phyloP scores from a whole-genome alignment of 2,888 invertebrate species.

The Eulithis testata region DNA sequence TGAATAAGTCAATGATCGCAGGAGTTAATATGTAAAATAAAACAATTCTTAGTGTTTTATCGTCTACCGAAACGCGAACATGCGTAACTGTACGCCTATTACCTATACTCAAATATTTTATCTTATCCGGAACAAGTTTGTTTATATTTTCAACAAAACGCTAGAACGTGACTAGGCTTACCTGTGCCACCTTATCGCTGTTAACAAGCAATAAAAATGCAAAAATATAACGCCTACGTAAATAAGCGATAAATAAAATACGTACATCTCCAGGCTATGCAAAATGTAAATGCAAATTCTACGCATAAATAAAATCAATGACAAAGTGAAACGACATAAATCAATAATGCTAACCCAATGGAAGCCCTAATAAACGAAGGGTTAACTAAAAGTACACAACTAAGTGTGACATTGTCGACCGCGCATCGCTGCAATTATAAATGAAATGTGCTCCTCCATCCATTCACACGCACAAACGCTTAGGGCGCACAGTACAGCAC shows the following conservation, averaged over 20 bases:
- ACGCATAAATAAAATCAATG: slow-evolving; percentile 33
- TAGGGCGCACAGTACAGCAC: slow-evolving; percentile 71
- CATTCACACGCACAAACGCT: slow-evolving; percentile 83
- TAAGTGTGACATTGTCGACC: slow-evolving; percentile 76
- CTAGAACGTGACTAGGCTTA: slow-evolving; percentile 78
- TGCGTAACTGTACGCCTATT: slow-evolving; percentile 43
- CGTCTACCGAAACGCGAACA: slow-evolving; percentile 55
- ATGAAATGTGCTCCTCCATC: slow-evolving; percentile 83
- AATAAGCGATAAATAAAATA: slow-evolving; percentile 41
- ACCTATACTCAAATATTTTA: slow-evolving; percentile 65
- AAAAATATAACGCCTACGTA: slow-evolving; percentile 61
- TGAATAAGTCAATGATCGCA: slow-evolving; percentile 31
- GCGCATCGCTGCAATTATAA: slow-evolving; percentile 84
- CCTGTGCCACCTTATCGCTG: slow-evolving; percentile 76
- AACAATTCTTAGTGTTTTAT: slow-evolving; percentile 46
- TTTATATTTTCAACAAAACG: slow-evolving; percentile 81
- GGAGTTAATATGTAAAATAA: slow-evolving; percentile 27
- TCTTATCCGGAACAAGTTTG: slow-evolving; percentile 83
- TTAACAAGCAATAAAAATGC: slow-evolving; percentile 77
- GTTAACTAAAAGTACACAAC: slow-evolving; percentile 66
- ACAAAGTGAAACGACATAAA: slow-evolving; percentile 39
- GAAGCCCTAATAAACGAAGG: slow-evolving; percentile 62
- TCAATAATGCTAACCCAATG: slow-evolving; percentile 47
- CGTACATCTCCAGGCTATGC: slow-evolving; percentile 25
- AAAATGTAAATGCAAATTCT: slow-evolving; percentile 19